These are phyloP conservation scores for Paralichthys olivaceus DNA, from an alignment of 2,113 vertebrate species.

Conservation along the genomic window DNA sequence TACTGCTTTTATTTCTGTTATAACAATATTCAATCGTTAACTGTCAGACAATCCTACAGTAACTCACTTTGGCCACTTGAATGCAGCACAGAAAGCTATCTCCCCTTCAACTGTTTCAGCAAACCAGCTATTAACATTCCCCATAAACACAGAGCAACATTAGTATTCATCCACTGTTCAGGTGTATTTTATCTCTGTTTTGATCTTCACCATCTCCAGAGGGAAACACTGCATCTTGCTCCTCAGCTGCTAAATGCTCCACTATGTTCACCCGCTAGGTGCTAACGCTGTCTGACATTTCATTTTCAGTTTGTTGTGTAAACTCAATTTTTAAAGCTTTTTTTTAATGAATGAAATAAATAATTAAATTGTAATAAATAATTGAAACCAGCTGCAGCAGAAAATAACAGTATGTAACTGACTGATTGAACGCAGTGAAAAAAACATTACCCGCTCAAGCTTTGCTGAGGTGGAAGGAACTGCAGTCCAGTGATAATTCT, in stretches of 20 bases:
- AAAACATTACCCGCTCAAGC: neutral
- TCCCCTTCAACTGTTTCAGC: too few species aligned
- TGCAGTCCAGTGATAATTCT: conserved; percentile 5
- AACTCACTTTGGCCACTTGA: too few species aligned
- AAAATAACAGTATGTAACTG: neutral
- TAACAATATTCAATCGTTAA: too few species aligned
- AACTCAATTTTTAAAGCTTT: neutral
- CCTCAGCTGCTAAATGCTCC: neutral
- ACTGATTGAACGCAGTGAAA: neutral
- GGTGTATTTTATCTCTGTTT: neutral
- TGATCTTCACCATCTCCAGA: neutral
- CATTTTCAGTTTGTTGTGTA: too few species aligned
- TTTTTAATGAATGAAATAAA: neutral
- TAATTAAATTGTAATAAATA: neutral
- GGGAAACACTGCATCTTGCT: neutral
- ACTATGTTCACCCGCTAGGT: neutral
- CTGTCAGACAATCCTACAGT: too few species aligned
- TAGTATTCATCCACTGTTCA: too few species aligned
- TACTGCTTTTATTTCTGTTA: too few species aligned
- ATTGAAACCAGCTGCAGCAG: neutral
- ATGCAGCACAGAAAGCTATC: too few species aligned
- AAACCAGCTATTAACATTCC: too few species aligned
- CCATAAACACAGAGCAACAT: neutral
- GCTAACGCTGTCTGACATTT: neutral
- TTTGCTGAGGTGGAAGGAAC: neutral